Base-by-base conservation (phyloP, 2,113 vertebrate species). In the Cyanoramphus novaezelandiae region DNA sequence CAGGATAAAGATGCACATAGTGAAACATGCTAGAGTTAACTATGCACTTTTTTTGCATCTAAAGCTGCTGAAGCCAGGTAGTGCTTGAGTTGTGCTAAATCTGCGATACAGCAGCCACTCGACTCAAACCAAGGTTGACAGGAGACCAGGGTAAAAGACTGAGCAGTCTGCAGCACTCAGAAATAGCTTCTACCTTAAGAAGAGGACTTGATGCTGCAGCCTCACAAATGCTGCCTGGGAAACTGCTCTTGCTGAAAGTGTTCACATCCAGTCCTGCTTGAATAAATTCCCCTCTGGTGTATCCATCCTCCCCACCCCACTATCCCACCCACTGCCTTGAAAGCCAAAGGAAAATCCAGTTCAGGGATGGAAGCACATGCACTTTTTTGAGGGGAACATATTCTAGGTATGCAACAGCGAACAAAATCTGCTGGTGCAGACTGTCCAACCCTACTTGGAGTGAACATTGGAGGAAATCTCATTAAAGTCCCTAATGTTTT, bases 11-110 rank as follows among this genome's bases (percentile, higher is more conserved):
- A 63, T 71, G 75, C 62, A 68, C 20, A 9, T 2, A 63, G 86
- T 68, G 90, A 91, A 95, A 75, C 39, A 29, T 39, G 41, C 78
- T 86, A 78, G 14, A 85, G 80, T 93, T 63, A 78, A 59, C 8
- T 43, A 82, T 82, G 69, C 79, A 49, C 60, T 91, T 94, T 69
- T n/a, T n/a, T 11, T 35, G 13, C 0, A n/a, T 8, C n/a, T 53
- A 29, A 82, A 43, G 18, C 52, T 46, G 31, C 0, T 23, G 28
- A 57, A 82, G 53, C 29, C 9, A 21, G 3, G 12, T 6, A 75
- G 44, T 6, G 8, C 62, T 17, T 25, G 37, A 33, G 31, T 27
- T 28, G 24, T 41, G 60, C 37, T 55, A 33, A 1, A 18, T 8
- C 85, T 71, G 74, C 3, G 0, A 39, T 2, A 23, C 35, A 72